Conservation (phyloP, 2,888 invertebrate species). For the Cephus nigrinus region DNA sequence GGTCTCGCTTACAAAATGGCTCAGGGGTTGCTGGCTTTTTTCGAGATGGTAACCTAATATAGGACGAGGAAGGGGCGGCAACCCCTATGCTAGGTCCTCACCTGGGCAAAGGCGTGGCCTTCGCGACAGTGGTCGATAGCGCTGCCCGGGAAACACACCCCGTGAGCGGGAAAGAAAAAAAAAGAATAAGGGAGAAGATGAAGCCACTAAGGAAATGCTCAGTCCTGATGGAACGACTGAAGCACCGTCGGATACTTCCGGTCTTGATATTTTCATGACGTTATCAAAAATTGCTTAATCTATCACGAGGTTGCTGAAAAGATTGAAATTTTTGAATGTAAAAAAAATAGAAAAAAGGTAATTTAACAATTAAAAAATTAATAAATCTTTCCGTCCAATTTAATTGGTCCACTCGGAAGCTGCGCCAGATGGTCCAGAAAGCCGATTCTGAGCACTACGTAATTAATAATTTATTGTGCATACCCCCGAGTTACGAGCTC, state of each 20-base stretch:
- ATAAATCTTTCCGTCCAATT: not conserved
- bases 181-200: not conserved
- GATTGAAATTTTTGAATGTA: not conserved
- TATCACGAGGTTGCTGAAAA: not conserved
- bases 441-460: not conserved
- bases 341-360: not conserved
- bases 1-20: slow-evolving; percentile 11
- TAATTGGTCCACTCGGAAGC: not conserved
- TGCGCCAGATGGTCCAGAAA: not conserved
- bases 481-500: not conserved
- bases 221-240: not conserved
- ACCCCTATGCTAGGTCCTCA: slow-evolving; percentile 46
- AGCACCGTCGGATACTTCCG: not conserved
- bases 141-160: slow-evolving; percentile 39
- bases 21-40: slow-evolving; percentile 1
- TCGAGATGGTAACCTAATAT: slow-evolving; percentile 7
- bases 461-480: not conserved
- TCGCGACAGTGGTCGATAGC: slow-evolving; percentile 57
- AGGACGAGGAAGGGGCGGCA: slow-evolving; percentile 15
- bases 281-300: not conserved
- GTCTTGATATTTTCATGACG: not conserved
- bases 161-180: slow-evolving; percentile 26
- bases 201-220: not conserved
- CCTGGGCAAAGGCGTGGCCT: slow-evolving; percentile 65
- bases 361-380: not conserved